Base-by-base conservation (phyloP, 35 echinoderm and acorn worm species). In the Apostichopus japonicus region DNA sequence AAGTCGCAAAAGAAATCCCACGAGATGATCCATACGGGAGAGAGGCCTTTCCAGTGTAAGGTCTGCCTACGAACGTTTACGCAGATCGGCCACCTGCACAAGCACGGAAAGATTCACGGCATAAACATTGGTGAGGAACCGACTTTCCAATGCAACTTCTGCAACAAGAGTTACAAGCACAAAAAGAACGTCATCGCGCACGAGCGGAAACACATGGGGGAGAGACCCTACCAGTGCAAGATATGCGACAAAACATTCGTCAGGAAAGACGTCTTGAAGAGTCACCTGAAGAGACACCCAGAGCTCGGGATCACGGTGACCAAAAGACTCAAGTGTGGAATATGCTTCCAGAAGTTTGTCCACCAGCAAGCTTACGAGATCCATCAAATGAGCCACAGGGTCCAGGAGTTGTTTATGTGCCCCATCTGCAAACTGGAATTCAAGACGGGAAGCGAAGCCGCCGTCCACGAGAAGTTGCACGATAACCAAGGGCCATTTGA, bases 161-260 rank as follows among this genome's bases (percentile, higher is more conserved):
- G 92, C 54, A 53, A 83, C 16, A 93, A 93, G 65, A 55, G 58
- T 15, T 93, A 87, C 92, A 87, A 86, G 19, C 92, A 86, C 53
- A 93, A 76, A 55, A 91, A 88, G 82, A 82, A 78, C 10, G 52
- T 65, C 11, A 81, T 91, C 76, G 23, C 88, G 65, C 88, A 94
- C 88, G 61, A 94, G 86, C 80, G 72, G 78, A 92, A 55, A 51
- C 90, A 92, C 24, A 58, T 77, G 33, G 71, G 61, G 21, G 59
- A 79, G 44, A 58, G 59, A 14, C 56, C 71, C 54, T 92, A 81
- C 77, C 53, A 92, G 77, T 92, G 90, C 56, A 79, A 82, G 22
- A 80, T 80, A 51, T 92, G 90, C 52, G 77, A 79, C 54, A 25
- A 70, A 55, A 54, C 77, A 23, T 92, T 92, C 56, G 55, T 61